phyloP scores from a whole-genome alignment of 1,140 invertebrate genomes.

The Zaprionus kolodkinae region DNA sequence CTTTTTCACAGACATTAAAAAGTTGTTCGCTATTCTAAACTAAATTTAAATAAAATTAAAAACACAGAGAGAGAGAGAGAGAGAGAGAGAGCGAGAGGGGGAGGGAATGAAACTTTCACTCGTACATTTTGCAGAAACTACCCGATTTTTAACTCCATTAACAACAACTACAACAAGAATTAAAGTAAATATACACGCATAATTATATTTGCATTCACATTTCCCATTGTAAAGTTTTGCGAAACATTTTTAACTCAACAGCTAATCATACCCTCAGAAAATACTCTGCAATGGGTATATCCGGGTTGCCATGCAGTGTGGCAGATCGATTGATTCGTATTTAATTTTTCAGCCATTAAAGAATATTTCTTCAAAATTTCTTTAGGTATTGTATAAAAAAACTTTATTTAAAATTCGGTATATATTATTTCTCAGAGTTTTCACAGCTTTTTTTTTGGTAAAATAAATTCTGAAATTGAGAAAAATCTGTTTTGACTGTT shows the following conservation, averaged over 20 bases:
- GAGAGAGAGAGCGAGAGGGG: neutral
- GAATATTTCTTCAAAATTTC: neutral
- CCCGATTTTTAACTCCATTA: conserved; percentile 52
- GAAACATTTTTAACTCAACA: conserved; percentile 32
- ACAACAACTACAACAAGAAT: conserved; percentile 22
- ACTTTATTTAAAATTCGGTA: neutral
- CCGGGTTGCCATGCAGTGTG: neutral
- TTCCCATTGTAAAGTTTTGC: conserved; percentile 19
- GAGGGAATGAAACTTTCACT: conserved; percentile 37
- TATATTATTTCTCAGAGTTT: neutral
- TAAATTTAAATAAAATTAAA: conserved; percentile 67
- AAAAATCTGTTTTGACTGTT: too few relatives aligned
- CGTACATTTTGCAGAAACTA: conserved; percentile 39
- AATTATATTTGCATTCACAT: conserved; percentile 40
- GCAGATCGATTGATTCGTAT: neutral
- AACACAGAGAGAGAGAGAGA: conserved; percentile 16
- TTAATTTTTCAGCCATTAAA: too few relatives aligned
- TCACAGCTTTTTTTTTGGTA: too few relatives aligned
- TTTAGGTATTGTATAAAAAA: neutral
- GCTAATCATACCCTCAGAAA: conserved; percentile 14
- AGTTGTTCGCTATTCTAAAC: conserved; percentile 61
- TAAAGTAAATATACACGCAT: conserved; percentile 34
- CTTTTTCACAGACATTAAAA: conserved; percentile 24
- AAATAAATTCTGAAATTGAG: neutral
- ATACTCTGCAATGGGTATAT: neutral